phyloP scores from a whole-genome alignment of 2,113 vertebrate genomes.

The human (Homo sapiens) region DNA sequence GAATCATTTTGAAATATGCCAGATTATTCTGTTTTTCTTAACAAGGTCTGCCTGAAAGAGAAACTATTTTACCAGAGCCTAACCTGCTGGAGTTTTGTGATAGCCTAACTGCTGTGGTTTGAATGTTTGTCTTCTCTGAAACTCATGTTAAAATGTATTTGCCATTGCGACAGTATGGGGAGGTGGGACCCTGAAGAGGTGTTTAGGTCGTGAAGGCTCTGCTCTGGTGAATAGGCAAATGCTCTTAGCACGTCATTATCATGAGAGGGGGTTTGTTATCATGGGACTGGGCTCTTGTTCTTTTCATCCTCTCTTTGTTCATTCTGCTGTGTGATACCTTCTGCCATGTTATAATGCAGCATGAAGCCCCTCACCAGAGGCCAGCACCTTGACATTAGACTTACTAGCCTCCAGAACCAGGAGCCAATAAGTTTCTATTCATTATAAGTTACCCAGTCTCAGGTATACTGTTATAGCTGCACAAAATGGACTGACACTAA shows the following conservation, averaged over 20 bases:
- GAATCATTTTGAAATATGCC: neutral
- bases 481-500: neutral
- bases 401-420: neutral
- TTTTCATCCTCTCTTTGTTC: neutral
- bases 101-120: neutral
- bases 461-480: neutral
- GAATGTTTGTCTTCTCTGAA: neutral
- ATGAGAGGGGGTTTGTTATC: neutral
- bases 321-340: neutral
- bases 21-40: neutral
- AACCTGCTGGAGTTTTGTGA: neutral
- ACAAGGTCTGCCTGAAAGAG: neutral
- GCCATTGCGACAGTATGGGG: neutral
- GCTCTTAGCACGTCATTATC: neutral
- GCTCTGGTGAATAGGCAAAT: neutral
- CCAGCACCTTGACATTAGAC: neutral
- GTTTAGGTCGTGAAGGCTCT: neutral
- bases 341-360: neutral
- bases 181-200: neutral
- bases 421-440: neutral
- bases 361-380: neutral
- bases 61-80: neutral
- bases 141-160: neutral
- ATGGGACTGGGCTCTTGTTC: neutral
- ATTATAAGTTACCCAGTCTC: neutral